Conservation (phyloP, 2,797 vertebrate genomes). For the Pangasius larnaudii region DNA sequence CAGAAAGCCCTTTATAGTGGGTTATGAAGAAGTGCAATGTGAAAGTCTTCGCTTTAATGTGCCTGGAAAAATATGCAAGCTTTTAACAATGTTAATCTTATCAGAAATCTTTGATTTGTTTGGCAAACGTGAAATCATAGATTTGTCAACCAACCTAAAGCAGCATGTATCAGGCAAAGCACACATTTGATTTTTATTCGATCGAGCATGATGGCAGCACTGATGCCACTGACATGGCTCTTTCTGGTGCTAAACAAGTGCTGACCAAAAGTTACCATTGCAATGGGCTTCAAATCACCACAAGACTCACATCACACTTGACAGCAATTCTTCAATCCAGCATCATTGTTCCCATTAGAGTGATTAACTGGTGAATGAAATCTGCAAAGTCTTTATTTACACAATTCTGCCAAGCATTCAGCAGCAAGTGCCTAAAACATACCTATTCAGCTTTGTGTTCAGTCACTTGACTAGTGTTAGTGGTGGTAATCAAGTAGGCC, state of each 20-base stretch:
- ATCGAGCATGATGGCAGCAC: not conserved
- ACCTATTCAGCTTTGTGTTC: not conserved
- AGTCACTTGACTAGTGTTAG: not conserved
- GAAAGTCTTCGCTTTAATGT: not conserved
- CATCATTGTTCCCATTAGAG: not conserved
- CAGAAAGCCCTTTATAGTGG: not conserved
- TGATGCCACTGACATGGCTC: not conserved
- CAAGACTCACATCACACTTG: not conserved
- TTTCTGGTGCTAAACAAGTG: not conserved
- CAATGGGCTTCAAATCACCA: not conserved
- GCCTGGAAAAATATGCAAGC: not conserved
- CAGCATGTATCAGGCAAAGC: not conserved
- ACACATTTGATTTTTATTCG: not conserved
- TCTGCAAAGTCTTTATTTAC: not conserved
- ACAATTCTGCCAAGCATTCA: not conserved
- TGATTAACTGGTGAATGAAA: slow-evolving; percentile 11
- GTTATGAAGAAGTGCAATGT: not conserved
- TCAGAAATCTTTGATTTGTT: not conserved
- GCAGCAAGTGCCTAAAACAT: not conserved
- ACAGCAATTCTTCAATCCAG: not conserved
- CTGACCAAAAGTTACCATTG: not conserved
- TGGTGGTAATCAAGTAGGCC: not conserved
- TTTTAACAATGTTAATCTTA: not conserved
- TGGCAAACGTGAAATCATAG: not conserved
- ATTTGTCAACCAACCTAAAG: not conserved